These are phyloP conservation scores for Agriopis marginaria DNA, from an alignment of 2,888 invertebrate genomes.

Conservation along the genomic window DNA sequence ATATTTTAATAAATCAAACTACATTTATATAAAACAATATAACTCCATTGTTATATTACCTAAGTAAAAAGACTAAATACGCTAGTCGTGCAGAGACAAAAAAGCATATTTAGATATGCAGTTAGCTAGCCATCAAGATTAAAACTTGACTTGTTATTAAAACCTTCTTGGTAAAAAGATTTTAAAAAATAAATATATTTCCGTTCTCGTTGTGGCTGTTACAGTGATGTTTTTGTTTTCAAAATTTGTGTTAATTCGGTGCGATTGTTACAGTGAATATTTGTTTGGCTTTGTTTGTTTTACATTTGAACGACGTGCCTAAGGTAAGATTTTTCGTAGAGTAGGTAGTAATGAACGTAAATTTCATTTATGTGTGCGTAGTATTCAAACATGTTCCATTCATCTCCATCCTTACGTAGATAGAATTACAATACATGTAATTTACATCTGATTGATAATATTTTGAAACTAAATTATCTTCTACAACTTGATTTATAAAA, in stretches of 20 bases:
- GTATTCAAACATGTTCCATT: not conserved
- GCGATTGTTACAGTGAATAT: not conserved
- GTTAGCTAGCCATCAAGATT: not conserved
- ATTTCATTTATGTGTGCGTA: conserved; percentile 14
- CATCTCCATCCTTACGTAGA: conserved; percentile 20
- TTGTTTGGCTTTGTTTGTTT: conserved; percentile 12
- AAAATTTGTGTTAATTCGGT: not conserved
- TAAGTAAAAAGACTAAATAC: not conserved
- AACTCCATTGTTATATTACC: not conserved
- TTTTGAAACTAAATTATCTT: not conserved
- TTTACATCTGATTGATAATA: not conserved
- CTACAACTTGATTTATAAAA: not conserved
- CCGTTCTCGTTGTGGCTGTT: not conserved
- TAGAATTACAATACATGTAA: not conserved
- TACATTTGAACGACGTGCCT: conserved; percentile 37
- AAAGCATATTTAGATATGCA: not conserved
- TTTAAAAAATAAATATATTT: not conserved
- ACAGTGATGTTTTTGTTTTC: too few species aligned
- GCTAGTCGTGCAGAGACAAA: not conserved
- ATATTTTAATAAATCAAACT: conserved; percentile 40
- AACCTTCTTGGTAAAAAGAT: not conserved
- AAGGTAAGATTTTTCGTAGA: conserved; percentile 53
- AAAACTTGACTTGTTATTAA: not conserved
- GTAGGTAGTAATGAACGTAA: not conserved
- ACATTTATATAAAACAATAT: not conserved